phyloP scores from a whole-genome alignment of 2,888 invertebrate genomes.

The Caenorhabditis angaria region DNA sequence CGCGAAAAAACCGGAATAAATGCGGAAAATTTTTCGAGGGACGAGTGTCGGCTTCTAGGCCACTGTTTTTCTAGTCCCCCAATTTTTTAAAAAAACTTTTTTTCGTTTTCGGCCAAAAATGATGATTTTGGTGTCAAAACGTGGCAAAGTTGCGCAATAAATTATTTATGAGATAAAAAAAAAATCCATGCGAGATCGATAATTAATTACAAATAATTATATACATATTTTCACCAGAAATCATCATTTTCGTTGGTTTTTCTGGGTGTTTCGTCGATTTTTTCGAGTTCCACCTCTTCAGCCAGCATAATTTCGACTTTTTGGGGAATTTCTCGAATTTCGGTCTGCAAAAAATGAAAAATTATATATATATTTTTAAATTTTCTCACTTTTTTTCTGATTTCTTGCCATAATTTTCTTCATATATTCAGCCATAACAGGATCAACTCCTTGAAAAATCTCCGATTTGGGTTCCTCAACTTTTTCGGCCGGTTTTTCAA shows the following conservation, averaged over 20 bases:
- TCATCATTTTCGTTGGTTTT: constrained; percentile 14
- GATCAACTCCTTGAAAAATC: constrained; percentile 48
- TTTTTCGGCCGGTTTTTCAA: not conserved
- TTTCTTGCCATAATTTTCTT: constrained; percentile 37
- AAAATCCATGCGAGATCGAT: not conserved
- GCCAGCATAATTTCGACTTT: constrained; percentile 37
- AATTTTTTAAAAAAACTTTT: too few relatives aligned
- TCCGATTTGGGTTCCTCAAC: constrained; percentile 16
- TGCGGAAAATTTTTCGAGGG: too few relatives aligned
- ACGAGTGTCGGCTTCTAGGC: too few relatives aligned
- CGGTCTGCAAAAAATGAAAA: not conserved
- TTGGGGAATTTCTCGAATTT: not conserved
- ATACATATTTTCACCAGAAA: constrained; percentile 26
- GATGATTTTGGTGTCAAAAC: too few relatives aligned
- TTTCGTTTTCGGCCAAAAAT: too few relatives aligned
- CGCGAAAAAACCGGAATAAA: too few relatives aligned
- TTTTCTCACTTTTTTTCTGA: not conserved
- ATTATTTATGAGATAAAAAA: not conserved
- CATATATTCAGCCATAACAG: constrained; percentile 59
- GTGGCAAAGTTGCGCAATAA: constrained; percentile 4
- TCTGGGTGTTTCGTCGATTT: not conserved
- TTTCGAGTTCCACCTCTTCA: constrained; percentile 38
- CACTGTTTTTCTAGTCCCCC: too few relatives aligned
- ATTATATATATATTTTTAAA: too few relatives aligned
- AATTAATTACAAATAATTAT: constrained; percentile 1